Evolutionary conservation across 2,888 invertebrate genomes (phyloP).

Genomic region (Thalpophila matura): DNA sequence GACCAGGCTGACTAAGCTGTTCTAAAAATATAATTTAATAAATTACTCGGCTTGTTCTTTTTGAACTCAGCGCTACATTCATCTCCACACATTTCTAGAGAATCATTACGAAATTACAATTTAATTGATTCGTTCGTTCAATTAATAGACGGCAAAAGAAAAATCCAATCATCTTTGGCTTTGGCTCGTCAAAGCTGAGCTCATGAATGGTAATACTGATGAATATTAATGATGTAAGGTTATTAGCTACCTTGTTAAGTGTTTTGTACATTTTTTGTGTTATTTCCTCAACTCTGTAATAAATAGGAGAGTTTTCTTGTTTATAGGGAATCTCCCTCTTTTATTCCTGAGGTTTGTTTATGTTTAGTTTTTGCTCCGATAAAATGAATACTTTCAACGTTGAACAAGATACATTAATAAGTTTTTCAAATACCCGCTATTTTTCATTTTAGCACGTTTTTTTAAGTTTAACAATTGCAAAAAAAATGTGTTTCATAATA

Average conservation of each 20-base stretch:
- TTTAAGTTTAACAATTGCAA: too few relatives aligned
- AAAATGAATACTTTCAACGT: too few relatives aligned
- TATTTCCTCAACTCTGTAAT: constrained; percentile 27
- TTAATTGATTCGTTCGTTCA: constrained; percentile 31
- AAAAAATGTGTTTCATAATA: too few relatives aligned
- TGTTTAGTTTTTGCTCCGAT: neutral
- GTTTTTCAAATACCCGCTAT: too few relatives aligned
- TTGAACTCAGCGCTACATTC: neutral
- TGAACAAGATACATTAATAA: too few relatives aligned
- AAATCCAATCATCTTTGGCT: constrained; percentile 48
- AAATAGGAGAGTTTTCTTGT: constrained; percentile 22
- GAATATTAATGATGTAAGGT: constrained; percentile 57
- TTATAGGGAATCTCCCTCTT: constrained; percentile 1
- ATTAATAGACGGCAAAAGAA: constrained; percentile 37
- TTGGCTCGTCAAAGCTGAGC: constrained; percentile 35
- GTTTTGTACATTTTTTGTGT: constrained; percentile 50
- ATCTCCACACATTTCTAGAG: neutral
- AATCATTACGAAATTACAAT: constrained; percentile 13
- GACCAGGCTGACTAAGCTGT: too few relatives aligned
- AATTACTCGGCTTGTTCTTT: neutral
- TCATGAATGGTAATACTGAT: constrained; percentile 57
- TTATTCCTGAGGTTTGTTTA: neutral
- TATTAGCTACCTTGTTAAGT: constrained; percentile 52
- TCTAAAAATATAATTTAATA: constrained; percentile 17
- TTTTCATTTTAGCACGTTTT: too few relatives aligned